Base-by-base conservation (phyloP, 2,113 vertebrate genomes). In the Gymnarchus niloticus region DNA sequence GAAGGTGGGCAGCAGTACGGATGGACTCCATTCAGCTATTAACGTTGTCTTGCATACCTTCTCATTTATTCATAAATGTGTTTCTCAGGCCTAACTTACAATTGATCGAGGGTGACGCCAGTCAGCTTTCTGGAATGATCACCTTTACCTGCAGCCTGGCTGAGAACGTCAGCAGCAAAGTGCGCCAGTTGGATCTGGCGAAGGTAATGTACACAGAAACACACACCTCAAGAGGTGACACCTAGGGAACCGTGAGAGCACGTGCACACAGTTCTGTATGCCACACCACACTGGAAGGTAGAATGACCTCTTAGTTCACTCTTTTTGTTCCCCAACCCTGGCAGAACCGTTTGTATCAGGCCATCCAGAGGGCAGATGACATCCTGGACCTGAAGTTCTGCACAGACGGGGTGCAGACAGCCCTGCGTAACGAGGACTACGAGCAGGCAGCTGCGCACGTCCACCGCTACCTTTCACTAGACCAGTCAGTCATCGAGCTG, bases 361-460 rank as follows among this genome's bases (percentile, higher is more conserved):
- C 98, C 85, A 99, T 99, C 89, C 98, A 99, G 91, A 96, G 98
- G 86, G 96, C 97, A 12, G 98, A 99, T 0, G 98, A 99, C 85
- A 99, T 99, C 90, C 94, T 99, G 12, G 97, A 99, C 88, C 92
- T 99, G 87, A 99, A 99, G 93, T 99, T 99, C 93, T 99, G 98
- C 92, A 99, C 96, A 83, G 98, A 99, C 19, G 98, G 98, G 4
- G 98, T 99, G 80, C 97, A 98, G 88, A 98, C 96, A 1, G 96
- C 98, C 28, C 92, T 99, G 87, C 94, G 92, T 6, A 97, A 94
- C 49, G 97, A 99, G 88, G 98, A 99, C 84, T 99, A 97, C 0
- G 98, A 99, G 23, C 97, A 99, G 88, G 98, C 98, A 2, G 97
- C 98, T 3, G 98, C 97, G 83, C 98, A 99, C 23, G 97, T 99